Conservation (phyloP, 2,113 vertebrate species). For the Nasalis larvatus region DNA sequence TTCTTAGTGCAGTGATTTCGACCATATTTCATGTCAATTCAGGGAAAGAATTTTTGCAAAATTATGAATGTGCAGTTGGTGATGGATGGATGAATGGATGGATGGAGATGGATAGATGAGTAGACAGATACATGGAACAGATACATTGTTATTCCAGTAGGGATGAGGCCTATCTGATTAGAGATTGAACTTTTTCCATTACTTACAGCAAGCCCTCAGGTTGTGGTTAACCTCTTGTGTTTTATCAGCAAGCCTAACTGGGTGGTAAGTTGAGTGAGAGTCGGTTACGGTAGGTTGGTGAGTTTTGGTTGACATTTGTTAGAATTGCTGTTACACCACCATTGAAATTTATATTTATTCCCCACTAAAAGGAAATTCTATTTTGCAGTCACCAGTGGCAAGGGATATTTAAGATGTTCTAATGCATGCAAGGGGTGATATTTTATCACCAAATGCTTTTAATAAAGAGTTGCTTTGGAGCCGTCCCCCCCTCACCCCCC, state of each 20-base stretch:
- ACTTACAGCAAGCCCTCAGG: conserved; percentile 46
- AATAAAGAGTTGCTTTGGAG: conserved; percentile 44
- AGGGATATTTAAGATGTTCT: conserved; percentile 67
- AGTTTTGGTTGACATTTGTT: conserved; percentile 81
- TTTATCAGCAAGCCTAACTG: conserved; percentile 69
- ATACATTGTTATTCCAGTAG: conserved; percentile 56
- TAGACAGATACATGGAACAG: background rate
- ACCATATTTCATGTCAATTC: conserved; percentile 52
- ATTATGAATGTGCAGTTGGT: conserved; percentile 22
- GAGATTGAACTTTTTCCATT: conserved; percentile 76
- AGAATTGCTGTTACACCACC: conserved; percentile 79
- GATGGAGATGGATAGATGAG: background rate
- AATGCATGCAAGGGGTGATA: background rate
- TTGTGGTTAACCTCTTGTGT: conserved; percentile 71
- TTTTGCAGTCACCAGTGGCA: conserved; percentile 74
- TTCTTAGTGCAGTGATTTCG: conserved; percentile 27
- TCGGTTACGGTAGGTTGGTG: conserved; percentile 73
- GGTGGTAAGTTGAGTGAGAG: conserved; percentile 76
- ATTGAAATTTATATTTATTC: conserved; percentile 83
- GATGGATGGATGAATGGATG: background rate
- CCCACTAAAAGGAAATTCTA: conserved; percentile 79
- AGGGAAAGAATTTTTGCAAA: conserved; percentile 60
- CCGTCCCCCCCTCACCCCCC: background rate
- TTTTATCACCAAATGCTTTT: conserved; percentile 51
- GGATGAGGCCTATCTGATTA: conserved; percentile 72